Evolutionary conservation across 2,888 invertebrate genomes (phyloP).

Genomic region (Meteorus cinctellus): DNA sequence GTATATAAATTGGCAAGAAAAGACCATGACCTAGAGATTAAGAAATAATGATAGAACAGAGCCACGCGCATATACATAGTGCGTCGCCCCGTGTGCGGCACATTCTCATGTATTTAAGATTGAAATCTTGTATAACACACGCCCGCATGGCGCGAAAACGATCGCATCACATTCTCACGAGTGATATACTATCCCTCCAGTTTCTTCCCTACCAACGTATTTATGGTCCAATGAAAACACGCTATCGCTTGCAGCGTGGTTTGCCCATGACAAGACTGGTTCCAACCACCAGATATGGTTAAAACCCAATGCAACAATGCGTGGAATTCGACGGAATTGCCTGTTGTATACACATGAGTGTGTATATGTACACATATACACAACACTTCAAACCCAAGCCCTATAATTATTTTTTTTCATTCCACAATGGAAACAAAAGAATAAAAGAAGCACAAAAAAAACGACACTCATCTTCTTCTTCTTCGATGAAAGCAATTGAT

Average conservation of each 20-base stretch:
- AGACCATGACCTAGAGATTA: constrained; percentile 44
- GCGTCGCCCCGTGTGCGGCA: constrained; percentile 9
- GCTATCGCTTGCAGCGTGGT: background rate
- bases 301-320: constrained; percentile 36
- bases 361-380: background rate
- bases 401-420: constrained; percentile 11
- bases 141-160: constrained; percentile 17
- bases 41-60: constrained; percentile 32
- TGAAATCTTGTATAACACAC: constrained; percentile 37
- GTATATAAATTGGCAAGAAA: constrained; percentile 19
- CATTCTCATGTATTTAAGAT: constrained; percentile 32
- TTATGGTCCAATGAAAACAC: constrained; percentile 35
- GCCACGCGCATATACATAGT: constrained; percentile 7
- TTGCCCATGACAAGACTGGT: constrained; percentile 41
- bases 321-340: constrained; percentile 32
- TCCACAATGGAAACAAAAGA: background rate
- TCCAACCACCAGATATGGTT: constrained; percentile 23
- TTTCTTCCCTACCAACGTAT: constrained; percentile 10
- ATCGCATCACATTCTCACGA: constrained; percentile 38
- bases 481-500: constrained; percentile 3
- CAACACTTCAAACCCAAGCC: background rate
- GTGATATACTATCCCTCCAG: constrained; percentile 11
- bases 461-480: background rate
- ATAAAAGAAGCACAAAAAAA: background rate
- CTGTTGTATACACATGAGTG: background rate